phyloP scores from a whole-genome alignment of 2,797 vertebrate species.

The Hyperoplus immaculatus region DNA sequence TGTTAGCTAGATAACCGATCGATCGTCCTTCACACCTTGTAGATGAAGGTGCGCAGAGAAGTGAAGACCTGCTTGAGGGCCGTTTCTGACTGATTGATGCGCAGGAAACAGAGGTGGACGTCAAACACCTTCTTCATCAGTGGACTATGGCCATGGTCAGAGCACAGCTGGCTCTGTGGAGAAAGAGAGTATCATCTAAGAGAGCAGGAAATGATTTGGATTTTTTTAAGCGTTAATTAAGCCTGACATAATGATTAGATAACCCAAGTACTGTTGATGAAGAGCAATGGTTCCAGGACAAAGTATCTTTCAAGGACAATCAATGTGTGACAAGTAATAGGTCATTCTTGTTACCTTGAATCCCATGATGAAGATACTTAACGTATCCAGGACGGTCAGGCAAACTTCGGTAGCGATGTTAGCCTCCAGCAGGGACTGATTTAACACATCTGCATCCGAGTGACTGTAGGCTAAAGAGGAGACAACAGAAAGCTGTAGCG shows the following conservation, averaged over 20 bases:
- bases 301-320: neutral
- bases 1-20: neutral
- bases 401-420: constrained; percentile 97
- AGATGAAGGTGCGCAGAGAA: constrained; percentile 94
- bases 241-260: neutral
- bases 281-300: neutral
- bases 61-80: constrained; percentile 96
- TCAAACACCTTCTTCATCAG: constrained; percentile 99
- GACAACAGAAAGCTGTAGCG: constrained; percentile 53
- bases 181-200: constrained; percentile 8
- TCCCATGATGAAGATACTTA: constrained; percentile 94
- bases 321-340: neutral
- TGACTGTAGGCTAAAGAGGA: constrained; percentile 91
- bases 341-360: constrained; percentile 90
- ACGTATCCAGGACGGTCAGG: constrained; percentile 95
- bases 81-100: constrained; percentile 96
- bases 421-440: constrained; percentile 96
- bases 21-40: constrained; percentile 87
- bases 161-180: constrained; percentile 92
- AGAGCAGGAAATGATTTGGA: neutral
- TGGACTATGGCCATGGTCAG: constrained; percentile 95
- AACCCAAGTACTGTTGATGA: neutral
- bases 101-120: constrained; percentile 96
- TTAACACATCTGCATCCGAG: constrained; percentile 95
- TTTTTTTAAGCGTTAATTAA: neutral